Conservation (phyloP, 2,113 vertebrate genomes). For the Pelvicachromis taeniatus region DNA sequence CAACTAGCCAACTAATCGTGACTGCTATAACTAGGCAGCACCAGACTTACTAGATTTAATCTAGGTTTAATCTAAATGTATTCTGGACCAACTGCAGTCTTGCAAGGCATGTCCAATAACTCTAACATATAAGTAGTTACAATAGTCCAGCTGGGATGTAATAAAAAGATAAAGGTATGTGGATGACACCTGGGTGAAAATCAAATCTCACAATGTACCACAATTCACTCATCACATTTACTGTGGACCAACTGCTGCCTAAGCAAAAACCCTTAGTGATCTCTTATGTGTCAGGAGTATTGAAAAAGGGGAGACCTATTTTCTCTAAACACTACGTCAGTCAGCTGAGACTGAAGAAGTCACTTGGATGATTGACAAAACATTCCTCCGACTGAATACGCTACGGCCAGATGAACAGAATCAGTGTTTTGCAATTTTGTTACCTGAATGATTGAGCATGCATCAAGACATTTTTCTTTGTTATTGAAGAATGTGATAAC, state of each 20-base stretch:
- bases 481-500: background rate
- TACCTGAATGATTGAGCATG: background rate
- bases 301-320: no score
- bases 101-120: background rate
- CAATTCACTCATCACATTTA: background rate
- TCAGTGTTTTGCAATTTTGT: background rate
- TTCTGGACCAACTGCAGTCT: background rate
- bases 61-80: no score
- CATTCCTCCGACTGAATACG: background rate
- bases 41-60: no score
- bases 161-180: background rate
- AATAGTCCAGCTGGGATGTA: background rate
- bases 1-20: no score
- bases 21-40: no score
- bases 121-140: background rate
- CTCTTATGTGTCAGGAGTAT: no score
- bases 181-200: no score
- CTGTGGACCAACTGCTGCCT: background rate
- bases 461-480: background rate
- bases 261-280: background rate
- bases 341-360: background rate
- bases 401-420: background rate
- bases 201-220: background rate
- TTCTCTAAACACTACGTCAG: background rate
- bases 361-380: background rate